Evolutionary conservation across 92 coral and sea anemone species (phyloP).

Genomic region (Siderastrea siderea): DNA sequence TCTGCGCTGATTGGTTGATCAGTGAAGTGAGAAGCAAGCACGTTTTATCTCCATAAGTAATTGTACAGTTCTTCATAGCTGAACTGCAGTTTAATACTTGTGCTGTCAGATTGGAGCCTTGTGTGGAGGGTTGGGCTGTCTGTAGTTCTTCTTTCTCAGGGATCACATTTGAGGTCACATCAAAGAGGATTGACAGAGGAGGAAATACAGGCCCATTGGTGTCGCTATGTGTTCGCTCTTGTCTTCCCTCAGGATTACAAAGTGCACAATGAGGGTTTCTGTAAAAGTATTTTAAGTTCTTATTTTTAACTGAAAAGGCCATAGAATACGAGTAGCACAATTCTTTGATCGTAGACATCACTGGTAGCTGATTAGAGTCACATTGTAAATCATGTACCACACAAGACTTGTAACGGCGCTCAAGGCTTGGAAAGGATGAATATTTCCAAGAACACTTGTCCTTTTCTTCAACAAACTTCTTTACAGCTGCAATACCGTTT

Average conservation of each 20-base stretch:
- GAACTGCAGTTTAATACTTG: background rate
- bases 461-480: background rate
- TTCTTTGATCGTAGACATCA: conserved; percentile 2
- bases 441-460: conserved; percentile 16
- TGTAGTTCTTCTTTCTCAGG: background rate
- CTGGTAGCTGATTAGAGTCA: background rate
- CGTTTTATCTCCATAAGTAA: background rate
- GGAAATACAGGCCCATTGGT: background rate
- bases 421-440: background rate
- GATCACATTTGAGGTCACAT: conserved; percentile 4
- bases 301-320: background rate
- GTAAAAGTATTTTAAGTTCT: background rate
- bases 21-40: background rate
- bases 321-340: conserved; percentile 22
- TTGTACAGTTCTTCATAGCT: background rate
- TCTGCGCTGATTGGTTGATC: background rate
- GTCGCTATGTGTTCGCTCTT: background rate
- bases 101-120: background rate
- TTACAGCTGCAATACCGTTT: background rate
- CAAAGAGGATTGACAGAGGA: conserved; percentile 8
- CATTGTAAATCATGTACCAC: conserved; percentile 16
- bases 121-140: background rate
- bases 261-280: conserved; percentile 47
- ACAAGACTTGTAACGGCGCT: background rate
- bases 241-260: conserved; percentile 16